Evolutionary conservation across 2,797 vertebrate species (phyloP).

Genomic region (Pelodytes ibericus): DNA sequence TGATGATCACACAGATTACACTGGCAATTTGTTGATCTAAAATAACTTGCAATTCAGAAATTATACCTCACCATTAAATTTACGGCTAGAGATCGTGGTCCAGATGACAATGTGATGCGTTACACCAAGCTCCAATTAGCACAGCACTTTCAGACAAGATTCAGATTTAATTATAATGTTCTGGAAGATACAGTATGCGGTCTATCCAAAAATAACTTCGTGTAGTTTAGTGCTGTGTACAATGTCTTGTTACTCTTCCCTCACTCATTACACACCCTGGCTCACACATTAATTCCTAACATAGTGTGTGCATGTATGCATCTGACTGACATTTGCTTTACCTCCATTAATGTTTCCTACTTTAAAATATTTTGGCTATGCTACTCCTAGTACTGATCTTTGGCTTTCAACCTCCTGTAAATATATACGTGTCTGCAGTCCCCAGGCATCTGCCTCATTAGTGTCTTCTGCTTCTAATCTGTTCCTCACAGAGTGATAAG

Average conservation of each 20-base stretch:
- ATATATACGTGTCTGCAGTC: slow-evolving; percentile 45
- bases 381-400: slow-evolving; percentile 27
- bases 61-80: slow-evolving; percentile 42
- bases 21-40: slow-evolving; percentile 43
- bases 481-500: slow-evolving; percentile 49
- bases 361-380: slow-evolving; percentile 34
- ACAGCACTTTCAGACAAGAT: slow-evolving; percentile 33
- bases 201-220: slow-evolving; percentile 23
- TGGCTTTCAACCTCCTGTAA: slow-evolving; percentile 42
- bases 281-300: no score
- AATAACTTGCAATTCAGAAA: slow-evolving; percentile 50
- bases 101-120: slow-evolving; percentile 38
- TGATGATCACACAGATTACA: slow-evolving; percentile 29
- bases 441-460: slow-evolving; percentile 53
- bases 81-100: slow-evolving; percentile 42
- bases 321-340: not conserved
- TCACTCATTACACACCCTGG: slow-evolving; percentile 25
- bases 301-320: no score
- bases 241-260: slow-evolving; percentile 15
- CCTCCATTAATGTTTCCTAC: not conserved
- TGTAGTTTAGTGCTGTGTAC: slow-evolving; percentile 13
- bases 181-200: slow-evolving; percentile 8
- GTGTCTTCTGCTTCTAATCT: slow-evolving; percentile 56
- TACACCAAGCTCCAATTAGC: slow-evolving; percentile 40
- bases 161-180: slow-evolving; percentile 43